Base-by-base conservation (phyloP, 1,140 invertebrate species). In the Eubasilissa regina region DNA sequence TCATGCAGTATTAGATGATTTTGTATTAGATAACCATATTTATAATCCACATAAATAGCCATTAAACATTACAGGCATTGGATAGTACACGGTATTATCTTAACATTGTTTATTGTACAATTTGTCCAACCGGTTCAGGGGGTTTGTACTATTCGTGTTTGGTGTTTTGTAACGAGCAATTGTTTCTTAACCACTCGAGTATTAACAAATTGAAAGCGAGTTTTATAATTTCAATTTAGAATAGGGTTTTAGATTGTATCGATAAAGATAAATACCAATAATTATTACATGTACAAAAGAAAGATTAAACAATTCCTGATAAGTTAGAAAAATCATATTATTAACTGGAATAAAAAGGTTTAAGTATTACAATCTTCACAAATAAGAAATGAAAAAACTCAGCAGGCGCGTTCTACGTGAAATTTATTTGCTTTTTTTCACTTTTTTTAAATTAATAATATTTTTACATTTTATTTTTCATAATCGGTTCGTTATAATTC, bases 91-190 rank as follows among this genome's bases (percentile, higher is more conserved):
- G 8, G 21, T 62, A 62, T 21, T 68, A 47, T 68, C 43, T 48
- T 48, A 9, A 7, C 8, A 19, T 13, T 13, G 45, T 70, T 53
- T 35, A 70, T 70, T 70, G 66, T 51, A 70, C 66, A 51, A 70
- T 51, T 70, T 70, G 47, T 70, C 15, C 7, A 51, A 70, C 66
- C 45, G 66, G 66, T 70, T 51, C 10, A 47, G 7, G 66, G 66
- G 66, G 66, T 53, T 70, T 70, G 66, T 70, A 51, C 19, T 25
- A 70, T 70, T 70, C 66, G 25, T 70, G 45, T 51, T 51, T 48
- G 66, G 19, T 70, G 66, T 70, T 70, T 70, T 48, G 66, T 70
- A 70, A 70, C 47, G 47, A 70, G 66, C 21, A 70, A 70, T 53
- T 70, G 66, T 70, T 70, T 53, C 45, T 51, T 25, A 10, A 45